phyloP scores from a whole-genome alignment of 2,888 invertebrate species.

The Chrysotoxum bicinctum region DNA sequence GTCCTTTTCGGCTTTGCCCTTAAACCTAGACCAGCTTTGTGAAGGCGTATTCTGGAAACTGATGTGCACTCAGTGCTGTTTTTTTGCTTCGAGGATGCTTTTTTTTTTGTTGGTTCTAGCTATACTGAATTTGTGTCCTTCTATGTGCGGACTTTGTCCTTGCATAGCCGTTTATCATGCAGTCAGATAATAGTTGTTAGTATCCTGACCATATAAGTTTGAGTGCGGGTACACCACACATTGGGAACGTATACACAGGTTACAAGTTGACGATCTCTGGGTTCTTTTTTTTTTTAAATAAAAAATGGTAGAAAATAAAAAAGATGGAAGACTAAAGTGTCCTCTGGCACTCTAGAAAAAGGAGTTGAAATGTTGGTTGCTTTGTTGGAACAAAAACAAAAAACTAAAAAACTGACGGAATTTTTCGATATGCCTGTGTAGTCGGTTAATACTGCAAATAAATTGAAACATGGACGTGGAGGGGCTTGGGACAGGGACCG shows the following conservation, averaged over 20 bases:
- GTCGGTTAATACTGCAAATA: constrained; percentile 32
- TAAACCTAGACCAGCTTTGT: constrained; percentile 16
- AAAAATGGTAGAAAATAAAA: neutral
- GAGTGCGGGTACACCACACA: constrained; percentile 72
- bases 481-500: constrained; percentile 19
- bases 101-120: neutral
- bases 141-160: constrained; percentile 64
- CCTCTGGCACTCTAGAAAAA: constrained; percentile 30
- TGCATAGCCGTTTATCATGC: constrained; percentile 70
- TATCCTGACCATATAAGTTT: constrained; percentile 71
- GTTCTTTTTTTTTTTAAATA: neutral
- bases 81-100: neutral
- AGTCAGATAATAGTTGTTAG: constrained; percentile 73
- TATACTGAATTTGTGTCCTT: constrained; percentile 47
- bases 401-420: neutral
- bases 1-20: constrained; percentile 54
- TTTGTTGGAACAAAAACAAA: neutral
- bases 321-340: constrained; percentile 10
- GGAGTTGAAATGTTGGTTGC: constrained; percentile 50
- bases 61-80: constrained; percentile 30
- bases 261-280: constrained; percentile 66
- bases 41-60: constrained; percentile 33
- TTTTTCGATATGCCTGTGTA: constrained; percentile 43
- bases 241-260: constrained; percentile 69
- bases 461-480: constrained; percentile 16